Base-by-base conservation (phyloP, 2,888 invertebrate genomes). In the Sylvicola fuscatus region DNA sequence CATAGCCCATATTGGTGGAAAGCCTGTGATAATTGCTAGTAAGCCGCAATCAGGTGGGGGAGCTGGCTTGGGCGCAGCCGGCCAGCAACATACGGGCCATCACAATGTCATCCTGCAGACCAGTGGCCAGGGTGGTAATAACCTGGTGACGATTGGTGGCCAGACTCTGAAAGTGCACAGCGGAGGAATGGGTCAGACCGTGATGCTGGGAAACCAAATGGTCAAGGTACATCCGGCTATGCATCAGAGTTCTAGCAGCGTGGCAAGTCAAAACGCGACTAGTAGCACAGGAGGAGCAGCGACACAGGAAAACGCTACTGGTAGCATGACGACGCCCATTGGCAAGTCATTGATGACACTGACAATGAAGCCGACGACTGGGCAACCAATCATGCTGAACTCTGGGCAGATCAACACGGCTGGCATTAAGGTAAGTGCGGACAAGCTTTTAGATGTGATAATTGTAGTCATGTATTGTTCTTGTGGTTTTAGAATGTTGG, bases 21-120 rank as follows among this genome's bases (percentile, higher is more conserved):
- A 69, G 47, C 67, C 66, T 16, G 61, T 69, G 11, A 52, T 69
- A 34, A 53, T 69, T 33, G 62, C 66, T 1, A 62, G 62, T 43
- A 58, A 61, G 46, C 51, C 53, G 40, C 50, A 53, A 14, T 51
- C 49, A n/a, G n/a, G n/a, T n/a, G n/a, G n/a, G n/a, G n/a, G n/a
- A 29, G 49, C 54, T 4, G 47, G 56, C 35, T 57, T 54, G 40
- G 54, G 50, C 39, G 3, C 6, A 14, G 14, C 43, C 56, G 39
- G 37, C 37, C 34, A 8, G 6, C 36, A 36, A 33, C 40, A 40
- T 16, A 34, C 38, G 16, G 56, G 57, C 42, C 56, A 56, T 7
- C 61, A 61, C 41, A 54, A 59, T 41, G 59, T 62, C 2, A 61
- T 64, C 32, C 49, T 63, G 21, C 62, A 61, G 43, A 39, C 40